Percentiles rank a stretch among this genome's conserved stretches.
Evolutionary conservation across 2,113 vertebrate genomes (phyloP).

Genomic region (Notarius lentiginosus): DNA sequence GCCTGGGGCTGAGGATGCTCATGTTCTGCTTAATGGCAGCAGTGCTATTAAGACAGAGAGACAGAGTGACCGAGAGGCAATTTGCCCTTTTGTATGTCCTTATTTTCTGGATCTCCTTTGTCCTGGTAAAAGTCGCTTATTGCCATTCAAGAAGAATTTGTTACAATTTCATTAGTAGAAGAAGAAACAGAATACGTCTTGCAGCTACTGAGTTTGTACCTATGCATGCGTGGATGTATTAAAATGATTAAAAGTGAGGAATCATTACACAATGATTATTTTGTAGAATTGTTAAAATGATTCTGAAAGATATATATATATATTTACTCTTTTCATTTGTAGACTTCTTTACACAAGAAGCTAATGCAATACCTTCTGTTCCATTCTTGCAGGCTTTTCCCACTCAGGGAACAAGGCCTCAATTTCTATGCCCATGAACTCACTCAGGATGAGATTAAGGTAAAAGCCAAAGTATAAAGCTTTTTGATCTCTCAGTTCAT

Average conservation of each 20-base stretch:
- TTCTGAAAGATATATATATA: background rate
- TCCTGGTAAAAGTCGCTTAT: slow-evolving; percentile 14
- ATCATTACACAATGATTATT: background rate
- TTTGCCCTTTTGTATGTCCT: slow-evolving; percentile 13
- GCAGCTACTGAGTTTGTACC: background rate
- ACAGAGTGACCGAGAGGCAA: slow-evolving; percentile 27
- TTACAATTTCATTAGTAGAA: background rate
- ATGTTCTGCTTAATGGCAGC: slow-evolving; percentile 19
- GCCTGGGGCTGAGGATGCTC: background rate
- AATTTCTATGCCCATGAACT: slow-evolving; percentile 98
- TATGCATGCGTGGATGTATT: background rate
- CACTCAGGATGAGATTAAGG: slow-evolving; percentile 98
- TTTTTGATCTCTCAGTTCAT: background rate
- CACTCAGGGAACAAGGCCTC: slow-evolving; percentile 95
- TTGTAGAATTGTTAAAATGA: background rate
- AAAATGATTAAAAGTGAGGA: background rate
- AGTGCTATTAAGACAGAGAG: background rate
- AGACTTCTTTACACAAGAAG: background rate
- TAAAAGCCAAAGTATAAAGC: slow-evolving; percentile 61
- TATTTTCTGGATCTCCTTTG: background rate
- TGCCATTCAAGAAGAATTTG: background rate
- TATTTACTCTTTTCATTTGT: background rate
- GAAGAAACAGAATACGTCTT: background rate
- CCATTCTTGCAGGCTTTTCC: slow-evolving; percentile 85
- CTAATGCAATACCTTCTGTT: slow-evolving; percentile 6